Evolutionary conservation across 2,113 vertebrate species (phyloP), one percentile per base, ranked within the genome.

Genomic region (Pseudorhombus dupliciocellatus): DNA sequence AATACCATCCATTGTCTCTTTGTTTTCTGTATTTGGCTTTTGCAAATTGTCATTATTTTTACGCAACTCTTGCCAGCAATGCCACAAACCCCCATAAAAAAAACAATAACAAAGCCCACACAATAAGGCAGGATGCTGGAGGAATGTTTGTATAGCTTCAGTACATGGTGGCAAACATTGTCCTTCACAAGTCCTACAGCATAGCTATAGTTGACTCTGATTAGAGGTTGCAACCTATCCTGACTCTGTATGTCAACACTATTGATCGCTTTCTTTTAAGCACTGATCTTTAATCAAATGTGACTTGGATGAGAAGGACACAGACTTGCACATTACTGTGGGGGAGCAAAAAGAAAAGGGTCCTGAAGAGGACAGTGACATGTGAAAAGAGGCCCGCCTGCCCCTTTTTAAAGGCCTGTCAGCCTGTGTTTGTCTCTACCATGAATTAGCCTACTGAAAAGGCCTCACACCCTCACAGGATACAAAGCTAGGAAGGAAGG

Each of bases 401-500:
- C 66, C 66, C 62, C 5, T 70, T 81, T 89, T 84, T 79, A 81
- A 84, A 87, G 74, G 67, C 70, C 78, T 80, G 84, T 88, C 90
- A 84, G 70, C 3, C 72, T 55, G 37, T 90, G 78, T 90, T 90
- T 91, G 80, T 86, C 76, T 85, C 60, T 37, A 30, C 66, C 79
- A 76, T 88, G 80, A 87, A 87, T 87, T 87, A 88, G 52, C 55
- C 67, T 57, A 34, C 64, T 85, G 74, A 85, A 86, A 81, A 87
- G 83, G 60, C 68, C 78, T 85, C 78, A 79, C 83, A 69, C 87
- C 90, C 87, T 89, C 73, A 67, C 61, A 66, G 69, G 77, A 75
- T 73, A 92, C 88, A 92, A 91, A 88, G 69, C 70, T 10, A 86
- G 86, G 88, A 92, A 89, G 90, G 89, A 91, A 89, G 68, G 74